These are phyloP conservation scores for Helicorthomorpha holstii DNA, from an alignment of 1,140 invertebrate genomes.

Conservation along the genomic window DNA sequence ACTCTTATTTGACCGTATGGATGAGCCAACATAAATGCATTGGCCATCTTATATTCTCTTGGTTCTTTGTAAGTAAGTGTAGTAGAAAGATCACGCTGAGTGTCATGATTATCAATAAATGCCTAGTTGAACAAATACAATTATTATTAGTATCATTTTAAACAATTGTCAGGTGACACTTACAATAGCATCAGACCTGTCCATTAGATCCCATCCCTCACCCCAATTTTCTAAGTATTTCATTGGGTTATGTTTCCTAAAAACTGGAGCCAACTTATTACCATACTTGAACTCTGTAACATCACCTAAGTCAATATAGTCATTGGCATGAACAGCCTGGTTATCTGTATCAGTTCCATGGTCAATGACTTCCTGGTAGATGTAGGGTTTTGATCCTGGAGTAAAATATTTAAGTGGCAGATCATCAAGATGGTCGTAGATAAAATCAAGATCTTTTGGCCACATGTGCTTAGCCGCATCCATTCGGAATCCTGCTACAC, in stretches of 20 bases:
- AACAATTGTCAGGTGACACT: too few species aligned
- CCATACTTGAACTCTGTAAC: slow-evolving; percentile 62
- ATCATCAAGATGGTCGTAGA: slow-evolving; percentile 39
- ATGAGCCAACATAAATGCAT: slow-evolving; percentile 58
- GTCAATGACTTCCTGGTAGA: slow-evolving; percentile 70
- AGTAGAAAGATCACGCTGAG: slow-evolving; percentile 35
- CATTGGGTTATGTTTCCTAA: slow-evolving; percentile 27
- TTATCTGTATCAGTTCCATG: too few species aligned
- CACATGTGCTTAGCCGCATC: slow-evolving; percentile 70
- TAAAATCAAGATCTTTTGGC: slow-evolving; percentile 44
- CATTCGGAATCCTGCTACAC: slow-evolving; percentile 62
- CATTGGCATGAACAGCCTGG: slow-evolving; percentile 42
- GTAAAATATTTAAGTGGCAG: slow-evolving; percentile 40
- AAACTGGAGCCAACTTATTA: slow-evolving; percentile 34
- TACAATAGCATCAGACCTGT: slow-evolving; percentile 22
- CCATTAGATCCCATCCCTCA: slow-evolving; percentile 26
- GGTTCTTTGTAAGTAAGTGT: slow-evolving; percentile 30
- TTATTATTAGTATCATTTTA: too few species aligned
- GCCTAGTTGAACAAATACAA: too few species aligned
- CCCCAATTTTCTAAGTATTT: slow-evolving; percentile 17
- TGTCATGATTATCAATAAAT: slow-evolving; percentile 45
- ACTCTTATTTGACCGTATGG: slow-evolving; percentile 49
- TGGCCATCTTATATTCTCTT: slow-evolving; percentile 43
- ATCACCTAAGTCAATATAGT: slow-evolving; percentile 44
- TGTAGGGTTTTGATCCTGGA: slow-evolving; percentile 36